Evolutionary conservation across 92 coral and sea anemone genomes (phyloP).

Genomic region (Actinostola sp.): DNA sequence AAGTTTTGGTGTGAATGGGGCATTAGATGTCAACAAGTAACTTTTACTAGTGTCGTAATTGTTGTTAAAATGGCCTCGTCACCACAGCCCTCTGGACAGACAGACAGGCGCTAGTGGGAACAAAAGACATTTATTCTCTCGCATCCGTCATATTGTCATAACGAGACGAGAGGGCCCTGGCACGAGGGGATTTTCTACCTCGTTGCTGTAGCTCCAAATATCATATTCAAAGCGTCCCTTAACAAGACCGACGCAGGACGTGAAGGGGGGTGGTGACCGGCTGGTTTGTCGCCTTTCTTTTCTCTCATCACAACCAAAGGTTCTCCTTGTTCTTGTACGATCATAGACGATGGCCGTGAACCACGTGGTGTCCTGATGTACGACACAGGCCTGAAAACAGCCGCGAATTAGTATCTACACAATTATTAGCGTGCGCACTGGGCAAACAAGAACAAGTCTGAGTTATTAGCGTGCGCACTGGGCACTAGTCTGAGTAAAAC

Average conservation of each 20-base stretch:
- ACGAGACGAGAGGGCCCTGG: too few relatives aligned
- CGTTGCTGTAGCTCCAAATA: conserved; percentile 44
- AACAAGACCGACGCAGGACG: conserved; percentile 68
- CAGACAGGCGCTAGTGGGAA: too few relatives aligned
- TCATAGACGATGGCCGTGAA: conserved; percentile 60
- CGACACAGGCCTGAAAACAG: conserved; percentile 35
- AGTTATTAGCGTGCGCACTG: too few relatives aligned
- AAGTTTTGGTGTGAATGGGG: too few relatives aligned
- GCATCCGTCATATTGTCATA: neutral
- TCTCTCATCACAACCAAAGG: conserved; percentile 44
- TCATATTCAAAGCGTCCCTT: conserved; percentile 67
- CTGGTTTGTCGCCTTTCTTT: conserved; percentile 29
- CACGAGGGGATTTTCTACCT: too few relatives aligned
- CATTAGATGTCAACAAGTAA: too few relatives aligned
- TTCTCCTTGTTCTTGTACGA: conserved; percentile 21
- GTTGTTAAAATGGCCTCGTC: too few relatives aligned
- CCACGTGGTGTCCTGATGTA: conserved; percentile 55
- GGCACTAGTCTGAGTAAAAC: too few relatives aligned
- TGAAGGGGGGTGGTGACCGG: conserved; percentile 45
- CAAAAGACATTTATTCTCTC: neutral
- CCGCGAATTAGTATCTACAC: neutral
- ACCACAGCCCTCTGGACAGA: too few relatives aligned
- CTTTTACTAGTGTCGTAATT: too few relatives aligned
- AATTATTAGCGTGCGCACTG: too few relatives aligned
- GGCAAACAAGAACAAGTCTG: too few relatives aligned